phyloP scores from a whole-genome alignment of 2,888 invertebrate species.

The Flexamia atlantica region DNA sequence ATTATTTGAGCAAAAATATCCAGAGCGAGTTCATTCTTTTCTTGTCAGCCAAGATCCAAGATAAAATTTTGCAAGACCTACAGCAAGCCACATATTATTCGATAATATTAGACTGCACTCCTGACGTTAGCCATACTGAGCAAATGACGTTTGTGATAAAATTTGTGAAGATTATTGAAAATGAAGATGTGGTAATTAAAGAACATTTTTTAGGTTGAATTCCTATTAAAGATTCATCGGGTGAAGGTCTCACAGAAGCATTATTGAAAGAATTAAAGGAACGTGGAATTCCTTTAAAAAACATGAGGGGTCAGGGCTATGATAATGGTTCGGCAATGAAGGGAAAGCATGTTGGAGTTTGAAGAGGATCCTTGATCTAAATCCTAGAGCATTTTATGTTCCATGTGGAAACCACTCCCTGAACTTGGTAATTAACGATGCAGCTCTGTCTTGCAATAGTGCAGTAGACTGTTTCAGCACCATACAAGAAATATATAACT shows the following conservation, averaged over 20 bases:
- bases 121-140: slow-evolving; percentile 37
- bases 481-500: neutral
- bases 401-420: slow-evolving; percentile 44
- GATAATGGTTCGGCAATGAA: slow-evolving; percentile 53
- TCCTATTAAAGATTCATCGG: slow-evolving; percentile 28
- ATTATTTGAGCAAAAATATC: slow-evolving; percentile 54
- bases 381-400: slow-evolving; percentile 46
- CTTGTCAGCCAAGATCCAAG: neutral
- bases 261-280: slow-evolving; percentile 6
- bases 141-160: slow-evolving; percentile 43
- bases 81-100: slow-evolving; percentile 35
- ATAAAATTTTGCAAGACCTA: slow-evolving; percentile 26
- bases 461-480: slow-evolving; percentile 4
- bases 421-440: slow-evolving; percentile 48
- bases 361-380: slow-evolving; percentile 22
- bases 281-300: slow-evolving; percentile 8
- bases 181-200: slow-evolving; percentile 10
- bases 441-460: neutral
- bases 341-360: slow-evolving; percentile 48
- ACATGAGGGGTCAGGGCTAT: slow-evolving; percentile 19
- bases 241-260: slow-evolving; percentile 28
- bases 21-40: slow-evolving; percentile 51
- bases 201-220: slow-evolving; percentile 52
- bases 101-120: slow-evolving; percentile 45
- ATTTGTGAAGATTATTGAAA: neutral